phyloP scores from a whole-genome alignment of 2,113 vertebrate species.

The Rhabdomys dilectus region DNA sequence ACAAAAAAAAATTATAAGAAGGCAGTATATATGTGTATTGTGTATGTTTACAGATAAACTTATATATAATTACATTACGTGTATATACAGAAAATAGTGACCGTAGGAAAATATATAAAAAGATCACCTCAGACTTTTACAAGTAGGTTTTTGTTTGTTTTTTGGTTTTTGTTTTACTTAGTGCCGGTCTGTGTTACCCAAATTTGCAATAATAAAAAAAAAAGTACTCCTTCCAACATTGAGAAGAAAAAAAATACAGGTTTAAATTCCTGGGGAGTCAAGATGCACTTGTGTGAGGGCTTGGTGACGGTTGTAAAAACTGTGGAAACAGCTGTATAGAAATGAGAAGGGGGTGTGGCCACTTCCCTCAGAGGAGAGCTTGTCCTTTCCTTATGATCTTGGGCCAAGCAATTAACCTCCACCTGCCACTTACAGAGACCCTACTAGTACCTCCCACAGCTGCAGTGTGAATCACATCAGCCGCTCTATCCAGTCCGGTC shows the following conservation, averaged over 20 bases:
- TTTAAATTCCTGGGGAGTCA: constrained; percentile 31
- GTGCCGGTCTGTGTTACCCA: background rate
- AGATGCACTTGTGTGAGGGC: background rate
- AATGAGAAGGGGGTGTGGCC: background rate
- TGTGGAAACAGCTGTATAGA: background rate
- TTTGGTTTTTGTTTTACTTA: background rate
- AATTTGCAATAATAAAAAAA: background rate
- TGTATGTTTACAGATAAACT: background rate
- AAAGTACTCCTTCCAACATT: background rate
- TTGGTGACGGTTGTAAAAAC: background rate
- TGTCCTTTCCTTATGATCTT: background rate
- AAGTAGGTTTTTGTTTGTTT: background rate
- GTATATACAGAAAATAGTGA: background rate
- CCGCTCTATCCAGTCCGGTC: background rate
- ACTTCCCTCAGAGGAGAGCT: background rate
- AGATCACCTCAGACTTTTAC: background rate
- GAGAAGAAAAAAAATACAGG: background rate
- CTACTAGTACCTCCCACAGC: background rate
- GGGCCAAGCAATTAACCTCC: background rate
- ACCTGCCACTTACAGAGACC: background rate
- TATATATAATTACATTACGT: background rate
- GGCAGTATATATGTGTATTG: background rate
- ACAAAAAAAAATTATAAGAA: constrained; percentile 16
- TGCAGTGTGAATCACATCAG: background rate
- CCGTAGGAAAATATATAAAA: background rate